Evolutionary conservation across 2,888 invertebrate species (phyloP).

Genomic region (Dynastes grantii): DNA sequence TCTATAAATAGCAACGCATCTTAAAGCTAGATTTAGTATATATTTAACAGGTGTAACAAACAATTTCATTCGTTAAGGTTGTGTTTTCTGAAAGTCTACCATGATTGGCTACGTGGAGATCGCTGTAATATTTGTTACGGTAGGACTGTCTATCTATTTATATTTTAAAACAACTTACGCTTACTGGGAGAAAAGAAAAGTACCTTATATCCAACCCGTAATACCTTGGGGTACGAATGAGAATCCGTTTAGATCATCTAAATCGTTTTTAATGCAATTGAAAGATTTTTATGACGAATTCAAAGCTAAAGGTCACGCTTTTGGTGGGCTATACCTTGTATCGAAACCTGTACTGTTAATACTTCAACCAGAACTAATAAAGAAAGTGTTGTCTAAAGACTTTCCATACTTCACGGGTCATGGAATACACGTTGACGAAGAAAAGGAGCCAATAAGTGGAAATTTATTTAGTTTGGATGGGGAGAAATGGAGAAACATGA

Average conservation of each 20-base stretch:
- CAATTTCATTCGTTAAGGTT: background rate
- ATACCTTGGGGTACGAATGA: slow-evolving; percentile 23
- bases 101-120: slow-evolving; percentile 28
- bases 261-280: background rate
- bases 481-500: slow-evolving; percentile 74
- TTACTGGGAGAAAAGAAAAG: slow-evolving; percentile 28
- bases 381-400: slow-evolving; percentile 73
- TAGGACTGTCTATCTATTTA: background rate
- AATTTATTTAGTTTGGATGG: slow-evolving; percentile 73
- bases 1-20: background rate
- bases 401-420: slow-evolving; percentile 76
- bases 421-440: slow-evolving; percentile 73
- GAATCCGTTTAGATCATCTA: background rate
- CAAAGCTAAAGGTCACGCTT: slow-evolving; percentile 46
- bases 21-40: background rate
- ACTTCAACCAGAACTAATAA: slow-evolving; percentile 54
- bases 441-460: slow-evolving; percentile 73
- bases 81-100: background rate
- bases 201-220: slow-evolving; percentile 10
- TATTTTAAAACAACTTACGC: slow-evolving; percentile 9
- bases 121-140: background rate
- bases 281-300: slow-evolving; percentile 47
- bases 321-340: slow-evolving; percentile 53
- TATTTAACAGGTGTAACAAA: background rate
- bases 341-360: slow-evolving; percentile 49